Conservation (phyloP, 2,888 invertebrate genomes). For the Monochamus alternatus region DNA sequence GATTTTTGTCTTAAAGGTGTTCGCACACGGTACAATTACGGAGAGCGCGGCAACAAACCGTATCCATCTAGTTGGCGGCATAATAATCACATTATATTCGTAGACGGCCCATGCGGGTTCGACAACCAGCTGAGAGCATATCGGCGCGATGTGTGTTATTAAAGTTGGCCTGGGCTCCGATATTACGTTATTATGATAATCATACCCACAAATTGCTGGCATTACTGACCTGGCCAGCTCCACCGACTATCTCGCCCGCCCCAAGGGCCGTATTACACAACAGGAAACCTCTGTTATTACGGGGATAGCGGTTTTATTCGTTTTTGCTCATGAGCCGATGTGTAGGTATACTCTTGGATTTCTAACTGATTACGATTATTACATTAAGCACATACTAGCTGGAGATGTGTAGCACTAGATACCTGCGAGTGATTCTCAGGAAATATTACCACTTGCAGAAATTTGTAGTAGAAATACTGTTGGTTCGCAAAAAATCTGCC, state of each 20-base stretch:
- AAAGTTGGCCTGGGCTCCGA: conserved; percentile 56
- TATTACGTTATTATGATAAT: conserved; percentile 66
- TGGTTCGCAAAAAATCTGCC: too few relatives aligned
- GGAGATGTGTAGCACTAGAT: conserved; percentile 3
- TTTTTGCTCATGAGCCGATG: conserved; percentile 14
- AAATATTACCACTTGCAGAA: background rate
- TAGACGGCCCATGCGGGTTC: conserved; percentile 38
- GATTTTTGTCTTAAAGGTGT: too few relatives aligned
- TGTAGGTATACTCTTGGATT: conserved; percentile 14
- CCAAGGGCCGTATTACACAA: conserved; percentile 44
- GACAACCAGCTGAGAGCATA: conserved; percentile 39
- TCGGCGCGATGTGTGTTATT: conserved; percentile 51
- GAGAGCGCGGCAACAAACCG: background rate
- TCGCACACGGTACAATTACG: too few relatives aligned
- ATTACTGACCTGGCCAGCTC: conserved; percentile 60
- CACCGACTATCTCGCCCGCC: conserved; percentile 41
- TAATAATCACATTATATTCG: conserved; percentile 43
- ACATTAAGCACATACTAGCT: conserved; percentile 17
- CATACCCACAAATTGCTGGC: conserved; percentile 61
- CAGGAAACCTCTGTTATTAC: conserved; percentile 42
- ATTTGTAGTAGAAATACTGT: too few relatives aligned
- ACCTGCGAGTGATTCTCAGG: background rate
- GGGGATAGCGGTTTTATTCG: conserved; percentile 26
- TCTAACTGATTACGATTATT: conserved; percentile 26
- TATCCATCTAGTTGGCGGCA: conserved; percentile 28